Percentiles rank a stretch among this genome's conserved stretches.
Conservation (phyloP, 2,888 invertebrate species). For the Torymus aiolomorphi region DNA sequence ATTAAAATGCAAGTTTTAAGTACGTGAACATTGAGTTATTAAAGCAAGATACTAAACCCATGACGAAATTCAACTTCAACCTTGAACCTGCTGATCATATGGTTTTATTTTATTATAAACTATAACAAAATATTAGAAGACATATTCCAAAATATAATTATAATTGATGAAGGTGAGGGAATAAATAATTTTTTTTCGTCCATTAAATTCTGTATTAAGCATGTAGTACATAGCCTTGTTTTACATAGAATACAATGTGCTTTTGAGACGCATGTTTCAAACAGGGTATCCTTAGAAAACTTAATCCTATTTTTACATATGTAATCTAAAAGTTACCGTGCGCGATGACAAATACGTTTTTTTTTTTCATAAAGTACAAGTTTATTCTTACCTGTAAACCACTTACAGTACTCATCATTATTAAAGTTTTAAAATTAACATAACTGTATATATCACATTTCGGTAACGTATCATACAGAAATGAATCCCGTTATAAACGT, state of each 20-base stretch:
- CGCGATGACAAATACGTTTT: constrained; percentile 26
- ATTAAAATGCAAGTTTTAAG: too few species aligned
- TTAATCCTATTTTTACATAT: constrained; percentile 58
- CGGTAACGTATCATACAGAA: constrained; percentile 54
- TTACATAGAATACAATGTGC: constrained; percentile 52
- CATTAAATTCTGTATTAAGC: constrained; percentile 51
- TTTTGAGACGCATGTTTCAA: constrained; percentile 52
- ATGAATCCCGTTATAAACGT: constrained; percentile 22
- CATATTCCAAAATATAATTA: too few species aligned
- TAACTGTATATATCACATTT: constrained; percentile 56
- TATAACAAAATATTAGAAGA: too few species aligned
- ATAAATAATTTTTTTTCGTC: neutral
- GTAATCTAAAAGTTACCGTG: constrained; percentile 51
- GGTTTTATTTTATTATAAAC: too few species aligned
- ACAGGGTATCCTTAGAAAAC: constrained; percentile 51
- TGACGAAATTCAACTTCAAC: too few species aligned
- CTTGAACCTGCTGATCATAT: too few species aligned
- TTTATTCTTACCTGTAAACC: constrained; percentile 40
- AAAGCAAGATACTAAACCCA: too few species aligned
- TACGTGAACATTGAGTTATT: too few species aligned
- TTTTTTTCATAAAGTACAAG: constrained; percentile 41
- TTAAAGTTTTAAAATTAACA: constrained; percentile 45
- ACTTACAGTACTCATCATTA: constrained; percentile 20
- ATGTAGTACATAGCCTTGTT: constrained; percentile 49
- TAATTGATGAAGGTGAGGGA: too few species aligned